A percentile compares a stretch with the other conserved stretches of the same genome.
Conservation (phyloP, 2,888 invertebrate species). For the Dasysyrphus albostriatus region DNA sequence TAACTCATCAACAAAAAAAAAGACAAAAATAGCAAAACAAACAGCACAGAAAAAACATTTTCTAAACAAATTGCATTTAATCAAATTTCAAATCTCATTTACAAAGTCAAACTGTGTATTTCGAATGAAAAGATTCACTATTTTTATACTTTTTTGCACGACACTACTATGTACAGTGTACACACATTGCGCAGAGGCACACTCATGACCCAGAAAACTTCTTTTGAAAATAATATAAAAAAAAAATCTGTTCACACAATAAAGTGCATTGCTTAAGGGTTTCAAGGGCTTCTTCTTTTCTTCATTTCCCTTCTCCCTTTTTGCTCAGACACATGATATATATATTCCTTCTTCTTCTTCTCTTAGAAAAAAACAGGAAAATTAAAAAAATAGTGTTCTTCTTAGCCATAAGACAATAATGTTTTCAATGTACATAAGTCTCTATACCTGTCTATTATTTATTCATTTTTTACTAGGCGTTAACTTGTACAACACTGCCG, state of each 20-base stretch:
- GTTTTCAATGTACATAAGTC: slow-evolving; percentile 61
- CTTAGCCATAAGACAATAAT: slow-evolving; percentile 67
- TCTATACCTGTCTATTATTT: slow-evolving; percentile 70
- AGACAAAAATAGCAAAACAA: slow-evolving; percentile 15
- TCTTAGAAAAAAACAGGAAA: slow-evolving; percentile 23
- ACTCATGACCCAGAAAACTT: slow-evolving; percentile 75
- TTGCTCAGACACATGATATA: not conserved
- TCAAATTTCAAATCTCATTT: slow-evolving; percentile 69
- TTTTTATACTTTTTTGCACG: slow-evolving; percentile 29
- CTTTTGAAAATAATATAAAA: slow-evolving; percentile 61
- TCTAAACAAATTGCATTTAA: slow-evolving; percentile 64
- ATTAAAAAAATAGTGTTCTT: slow-evolving; percentile 32
- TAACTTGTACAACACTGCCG: slow-evolving; percentile 51
- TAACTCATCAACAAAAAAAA: slow-evolving; percentile 6
- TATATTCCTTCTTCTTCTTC: not conserved
- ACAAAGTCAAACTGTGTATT: slow-evolving; percentile 40
- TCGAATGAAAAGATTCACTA: slow-evolving; percentile 48
- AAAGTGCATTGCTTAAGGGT: slow-evolving; percentile 81
- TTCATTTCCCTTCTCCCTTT: not conserved
- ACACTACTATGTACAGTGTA: not conserved
- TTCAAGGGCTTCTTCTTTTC: slow-evolving; percentile 63
- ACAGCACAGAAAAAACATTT: not conserved
- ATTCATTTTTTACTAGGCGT: slow-evolving; percentile 57
- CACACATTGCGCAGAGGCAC: slow-evolving; percentile 26
- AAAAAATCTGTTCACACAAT: slow-evolving; percentile 65